Evolutionary conservation across 2,113 vertebrate species (phyloP), one percentile per base, ranked within the genome.

Genomic region (Pandion haliaetus): DNA sequence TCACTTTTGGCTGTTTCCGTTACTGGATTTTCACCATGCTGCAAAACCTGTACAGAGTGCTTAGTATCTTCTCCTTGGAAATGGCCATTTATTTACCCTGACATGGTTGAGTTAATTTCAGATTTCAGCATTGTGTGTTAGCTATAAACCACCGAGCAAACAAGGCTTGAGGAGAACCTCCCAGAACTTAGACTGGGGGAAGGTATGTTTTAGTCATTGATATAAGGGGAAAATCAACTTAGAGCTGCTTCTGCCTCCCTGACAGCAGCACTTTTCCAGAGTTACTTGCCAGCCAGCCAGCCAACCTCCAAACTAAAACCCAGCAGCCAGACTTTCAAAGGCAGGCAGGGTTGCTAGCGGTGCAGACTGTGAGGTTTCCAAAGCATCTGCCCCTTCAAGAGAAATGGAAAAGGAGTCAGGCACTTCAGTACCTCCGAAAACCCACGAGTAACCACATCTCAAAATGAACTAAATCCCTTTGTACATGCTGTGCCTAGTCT

Each of bases 21-120:
- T 92, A 96, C 85, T 90, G 88, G 54, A 90, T 95, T 90, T 81
- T 88, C 76, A 90, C 49, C 66, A 79, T 10, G 1, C 66, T 87
- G 71, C 62, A 82, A 85, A 96, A 79, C 71, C 82, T 72, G 71
- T 16, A 63, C 28, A 80, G 78, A 79, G 73, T 44, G 52, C 70
- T 91, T 31, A 82, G 14, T n/a, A 54, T 58, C 73, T 47, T n/a
- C 78, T 87, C 66, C 86, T 82, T 94, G 71, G 87, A 91, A 93
- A 73, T 36, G 50, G 85, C 77, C 82, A 86, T 69, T 70, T 88
- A 65, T 74, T 72, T 80, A 47, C 62, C 82, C 76, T 73, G 91
- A 86, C 67, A 86, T 2, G 12, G 66, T 1, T 69, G 42, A 81
- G 66, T 40, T 80, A 11, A 72, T 57, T 59, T 61, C 74, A 82